Percentiles rank a stretch among this genome's conserved stretches.
These are phyloP conservation scores for Maccullochella peelii DNA, from an alignment of 2,113 vertebrate genomes.

Conservation along the genomic window DNA sequence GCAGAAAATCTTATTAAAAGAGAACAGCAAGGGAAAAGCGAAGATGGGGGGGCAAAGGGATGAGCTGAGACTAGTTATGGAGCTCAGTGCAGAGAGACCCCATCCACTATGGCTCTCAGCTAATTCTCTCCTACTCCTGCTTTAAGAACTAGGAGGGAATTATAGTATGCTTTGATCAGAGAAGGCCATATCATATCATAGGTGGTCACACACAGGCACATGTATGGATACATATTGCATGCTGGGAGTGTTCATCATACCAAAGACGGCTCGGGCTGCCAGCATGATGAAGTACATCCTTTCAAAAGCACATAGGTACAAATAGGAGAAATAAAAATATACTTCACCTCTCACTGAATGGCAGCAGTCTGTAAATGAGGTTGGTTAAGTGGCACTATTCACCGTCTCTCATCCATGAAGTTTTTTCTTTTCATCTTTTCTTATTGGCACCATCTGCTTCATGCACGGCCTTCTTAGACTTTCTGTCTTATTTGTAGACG, in stretches of 20 bases:
- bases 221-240: constrained; percentile 14
- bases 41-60: constrained; percentile 43
- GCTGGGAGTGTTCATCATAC: constrained; percentile 43
- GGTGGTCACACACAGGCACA: constrained; percentile 31
- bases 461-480: constrained; percentile 49
- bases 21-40: constrained; percentile 53
- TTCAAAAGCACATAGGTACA: constrained; percentile 21
- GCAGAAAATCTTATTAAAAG: constrained; percentile 83
- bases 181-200: constrained; percentile 44
- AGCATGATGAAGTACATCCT: constrained; percentile 38
- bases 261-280: constrained; percentile 42
- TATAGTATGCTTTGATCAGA: constrained; percentile 8
- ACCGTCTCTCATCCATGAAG: constrained; percentile 35
- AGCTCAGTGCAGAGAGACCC: constrained; percentile 50
- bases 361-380: constrained; percentile 55
- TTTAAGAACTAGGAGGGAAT: constrained; percentile 36
- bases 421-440: constrained; percentile 54
- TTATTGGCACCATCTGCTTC: constrained; percentile 65
- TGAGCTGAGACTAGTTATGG: constrained; percentile 59
- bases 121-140: constrained; percentile 56
- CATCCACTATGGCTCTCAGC: constrained; percentile 54
- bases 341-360: constrained; percentile 41
- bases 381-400: constrained; percentile 53
- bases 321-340: constrained; percentile 25
- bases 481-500: constrained; percentile 35